Base-by-base conservation (phyloP, 2,113 vertebrate genomes). In the Hystrix brachyura region DNA sequence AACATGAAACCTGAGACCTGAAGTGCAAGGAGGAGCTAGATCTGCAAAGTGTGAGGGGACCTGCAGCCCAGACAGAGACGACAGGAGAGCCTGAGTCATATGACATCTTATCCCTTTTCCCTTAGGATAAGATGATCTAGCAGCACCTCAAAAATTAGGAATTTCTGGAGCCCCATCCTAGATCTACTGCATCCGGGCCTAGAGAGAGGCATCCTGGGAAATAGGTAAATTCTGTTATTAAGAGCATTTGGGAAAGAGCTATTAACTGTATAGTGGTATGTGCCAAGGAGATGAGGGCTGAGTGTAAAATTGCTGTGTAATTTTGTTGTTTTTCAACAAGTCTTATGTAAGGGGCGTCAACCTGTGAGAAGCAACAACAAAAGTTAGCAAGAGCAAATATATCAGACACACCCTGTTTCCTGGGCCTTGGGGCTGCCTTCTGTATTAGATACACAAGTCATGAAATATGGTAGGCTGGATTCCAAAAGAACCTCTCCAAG, bases 281-380 rank as follows among this genome's bases (percentile, higher is more conserved):
- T 79, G 71, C 89, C 32, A 53, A 76, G 25, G n/a, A 86, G 62
- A 55, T 85, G n/a, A 8, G 34, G 32, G 14, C 21, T 79, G 25
- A 51, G 19, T 67, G 29, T 86, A n/a, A 94, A 93, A 72, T 79
- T 53, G 32, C 12, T 60, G 38, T 79, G 15, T 60, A 48, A 59
- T 89, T 94, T 88, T 60, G 46, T 60, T 82, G 32, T n/a, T 89
- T 96, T 81, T 48, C 64, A 71, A 29, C 79, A 27, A 84, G 76
- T 6, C 32, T 80, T 71, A 46, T 53, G 87, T 82, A 48, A 64
- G 60, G 59, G 8, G 2, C 72, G 23, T 57, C 43, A 48, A 11
- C 53, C 18, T 95, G 46, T 78, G 43, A 92, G 53, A 64, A 79
- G 71, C 43, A 91, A 27, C 17, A n/a, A 64, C 74, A 29, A 64